Evolutionary conservation across 2,888 invertebrate genomes (phyloP).

Genomic region (Saturnia pavonia): DNA sequence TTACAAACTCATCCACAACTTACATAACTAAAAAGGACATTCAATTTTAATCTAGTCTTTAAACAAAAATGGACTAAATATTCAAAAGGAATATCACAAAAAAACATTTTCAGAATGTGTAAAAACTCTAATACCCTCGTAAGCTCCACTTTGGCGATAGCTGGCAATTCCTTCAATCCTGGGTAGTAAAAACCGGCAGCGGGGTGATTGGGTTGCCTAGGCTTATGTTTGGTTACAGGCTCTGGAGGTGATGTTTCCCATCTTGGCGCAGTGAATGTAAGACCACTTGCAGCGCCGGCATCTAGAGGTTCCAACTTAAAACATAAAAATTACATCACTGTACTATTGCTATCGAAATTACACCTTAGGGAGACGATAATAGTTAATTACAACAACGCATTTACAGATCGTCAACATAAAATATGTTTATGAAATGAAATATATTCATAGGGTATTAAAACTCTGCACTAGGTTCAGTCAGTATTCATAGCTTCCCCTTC

Average conservation of each 20-base stretch:
- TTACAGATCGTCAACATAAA: neutral
- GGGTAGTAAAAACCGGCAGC: constrained; percentile 97
- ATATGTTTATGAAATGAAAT: no score
- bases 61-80: neutral
- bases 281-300: constrained; percentile 95
- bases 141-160: constrained; percentile 92
- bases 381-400: neutral
- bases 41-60: neutral
- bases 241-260: constrained; percentile 94
- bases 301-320: constrained; percentile 91
- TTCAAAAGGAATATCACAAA: neutral
- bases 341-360: neutral
- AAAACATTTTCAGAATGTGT: neutral
- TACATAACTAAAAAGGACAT: neutral
- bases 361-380: neutral
- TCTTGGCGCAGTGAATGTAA: constrained; percentile 96
- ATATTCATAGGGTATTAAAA: neutral
- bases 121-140: constrained; percentile 84
- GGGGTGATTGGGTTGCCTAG: constrained; percentile 91
- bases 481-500: neutral
- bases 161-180: constrained; percentile 89
- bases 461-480: neutral
- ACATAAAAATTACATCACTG: neutral
- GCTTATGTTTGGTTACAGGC: constrained; percentile 90
- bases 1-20: no score